Evolutionary conservation across 2,113 vertebrate genomes (phyloP).

Genomic region (Plectropomus leopardus): DNA sequence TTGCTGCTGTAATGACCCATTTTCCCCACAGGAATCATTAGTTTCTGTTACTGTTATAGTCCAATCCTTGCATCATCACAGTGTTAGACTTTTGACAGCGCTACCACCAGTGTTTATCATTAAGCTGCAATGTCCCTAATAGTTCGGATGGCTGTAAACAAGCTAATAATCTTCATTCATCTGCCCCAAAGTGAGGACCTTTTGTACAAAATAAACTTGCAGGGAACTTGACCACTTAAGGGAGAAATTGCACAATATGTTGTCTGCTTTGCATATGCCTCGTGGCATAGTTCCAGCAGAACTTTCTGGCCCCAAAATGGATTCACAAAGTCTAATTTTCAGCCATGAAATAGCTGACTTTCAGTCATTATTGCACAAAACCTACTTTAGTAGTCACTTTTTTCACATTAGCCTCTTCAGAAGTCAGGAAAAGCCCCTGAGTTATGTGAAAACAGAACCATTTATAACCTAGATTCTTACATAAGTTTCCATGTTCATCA

Average conservation of each 20-base stretch:
- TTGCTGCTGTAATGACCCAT: not conserved
- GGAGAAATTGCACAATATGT: not conserved
- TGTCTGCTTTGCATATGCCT: slow-evolving; percentile 6
- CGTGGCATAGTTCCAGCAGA: not conserved
- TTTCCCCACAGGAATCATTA: not conserved
- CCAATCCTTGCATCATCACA: slow-evolving; percentile 15
- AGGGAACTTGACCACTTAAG: not conserved
- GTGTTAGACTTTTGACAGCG: not conserved
- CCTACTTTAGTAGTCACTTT: not conserved
- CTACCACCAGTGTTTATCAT: not conserved
- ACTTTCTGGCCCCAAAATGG: not conserved
- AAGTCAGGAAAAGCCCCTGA: not conserved
- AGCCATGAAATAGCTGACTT: not conserved
- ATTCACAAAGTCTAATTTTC: not conserved
- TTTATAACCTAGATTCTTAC: slow-evolving; percentile 13
- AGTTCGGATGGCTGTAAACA: not conserved
- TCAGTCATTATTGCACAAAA: not conserved
- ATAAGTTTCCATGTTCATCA: slow-evolving; percentile 16
- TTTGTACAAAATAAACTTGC: not conserved
- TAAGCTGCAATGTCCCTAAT: not conserved
- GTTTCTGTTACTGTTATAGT: slow-evolving; percentile 7
- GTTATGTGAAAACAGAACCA: not conserved
- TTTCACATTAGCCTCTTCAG: not conserved
- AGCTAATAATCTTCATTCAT: not conserved
- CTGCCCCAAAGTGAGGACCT: not conserved